Base-by-base conservation (phyloP, 2,113 vertebrate genomes). In the Atrichornis clamosus region DNA sequence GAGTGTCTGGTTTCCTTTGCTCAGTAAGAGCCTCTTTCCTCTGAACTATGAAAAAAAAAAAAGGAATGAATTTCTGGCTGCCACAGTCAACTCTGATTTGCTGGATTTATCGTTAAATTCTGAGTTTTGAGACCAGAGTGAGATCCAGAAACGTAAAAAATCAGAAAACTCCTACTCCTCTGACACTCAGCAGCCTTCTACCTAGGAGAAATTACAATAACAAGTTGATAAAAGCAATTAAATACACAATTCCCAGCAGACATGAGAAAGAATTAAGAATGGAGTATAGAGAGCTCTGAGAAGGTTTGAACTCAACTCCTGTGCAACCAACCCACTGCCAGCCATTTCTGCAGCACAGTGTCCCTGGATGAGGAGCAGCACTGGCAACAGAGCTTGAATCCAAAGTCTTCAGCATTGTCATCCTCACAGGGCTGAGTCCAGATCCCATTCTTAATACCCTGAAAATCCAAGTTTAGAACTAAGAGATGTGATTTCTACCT, bases 91-190 rank as follows among this genome's bases (percentile, higher is more conserved):
- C 27, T 42, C 52, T 9, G 41, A 50, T 90, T 81, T 91, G 75
- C 58, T 84, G 82, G 65, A 78, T 96, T 94, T 94, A 83, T 56
- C 70, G 84, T 77, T 94, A 92, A 92, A 86, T 89, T 24, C 68
- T 16, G 59, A 78, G 35, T 70, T 81, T 70, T 64, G 73, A 75
- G 86, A 69, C 73, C 22, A 35, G 44, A 86, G 27, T 22, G n/a
- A 33, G 56, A 90, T 84, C 46, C 58, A 82, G 41, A 52, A 92
- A 89, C 52, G 60, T 21, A 75, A 74, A 77, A 91, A 75, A 90
- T 5, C 64, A 89, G 60, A 17, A 47, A 73, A 63, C 35, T 80
- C 58, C 49, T 59, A 32, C 30, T 52, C 47, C 32, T 83, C 60
- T 72, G 60, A 47, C 49, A 16, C 69, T 75, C 77, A 72, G 60